Base-by-base conservation (phyloP, 1,140 invertebrate species). In the Tetragonula clypearis region DNA sequence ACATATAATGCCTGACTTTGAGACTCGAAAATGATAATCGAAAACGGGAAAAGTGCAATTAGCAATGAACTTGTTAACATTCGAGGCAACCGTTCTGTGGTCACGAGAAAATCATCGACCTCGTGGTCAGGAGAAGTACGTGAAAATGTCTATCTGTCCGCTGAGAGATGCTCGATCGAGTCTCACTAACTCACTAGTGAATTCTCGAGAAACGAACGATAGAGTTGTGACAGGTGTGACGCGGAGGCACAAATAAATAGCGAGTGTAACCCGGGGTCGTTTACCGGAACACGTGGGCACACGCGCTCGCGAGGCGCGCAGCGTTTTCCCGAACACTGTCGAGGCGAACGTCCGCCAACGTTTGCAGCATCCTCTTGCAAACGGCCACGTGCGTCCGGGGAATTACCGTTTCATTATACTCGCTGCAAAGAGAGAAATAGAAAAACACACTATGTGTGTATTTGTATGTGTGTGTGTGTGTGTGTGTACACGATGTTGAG, bases 381-480 rank as follows among this genome's bases (percentile, higher is more conserved):
- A 35, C 79, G 79, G 79, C 88, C 89, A 89, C 86, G 86, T 89
- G 86, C 86, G 72, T 87, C 82, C 82, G 68, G 81, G 73, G 83
- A 90, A 90, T 90, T 90, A 90, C 88, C 85, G 85, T 89, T 90
- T 90, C 88, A 87, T 89, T 90, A 87, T 87, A 87, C 87, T 66
- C 21, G 49, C 71, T 65, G 80, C 60, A 88, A 88, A 85, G 73
- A 85, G 77, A 82, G 75, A 85, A 69, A 30, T 53, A 85, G 58
- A 85, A 60, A 79, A 90, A 81, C 79, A 78, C 41, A 8, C 41
- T 76, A 55, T 75, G 76, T 30, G 30, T 1, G 30, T 30, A 30
- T 30, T 30, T 30, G 30, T 30, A 30, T 30, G 1, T 30, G 1
- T 76, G 60, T 75, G 76, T 30, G 1, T 76, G 60, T 75, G 76